Evolutionary conservation across 92 coral and sea anemone genomes (phyloP).

Genomic region (Porites cylindrica): DNA sequence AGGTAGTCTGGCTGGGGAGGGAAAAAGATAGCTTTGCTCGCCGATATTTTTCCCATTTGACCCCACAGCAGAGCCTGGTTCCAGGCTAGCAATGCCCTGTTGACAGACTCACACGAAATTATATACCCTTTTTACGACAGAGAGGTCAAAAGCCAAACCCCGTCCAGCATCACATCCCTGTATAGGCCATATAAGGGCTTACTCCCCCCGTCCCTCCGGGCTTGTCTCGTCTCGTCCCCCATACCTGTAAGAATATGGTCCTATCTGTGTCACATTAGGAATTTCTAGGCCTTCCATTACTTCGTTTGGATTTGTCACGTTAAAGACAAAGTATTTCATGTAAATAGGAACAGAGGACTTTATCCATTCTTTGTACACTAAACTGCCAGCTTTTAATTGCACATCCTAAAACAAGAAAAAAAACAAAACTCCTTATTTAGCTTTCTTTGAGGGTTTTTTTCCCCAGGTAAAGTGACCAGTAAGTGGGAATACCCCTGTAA

Average conservation of each 20-base stretch:
- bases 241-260: conserved; percentile 96
- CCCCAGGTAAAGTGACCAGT: neutral
- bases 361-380: conserved; percentile 86
- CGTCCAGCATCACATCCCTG: no score
- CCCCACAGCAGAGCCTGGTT: no score
- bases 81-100: no score
- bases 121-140: no score
- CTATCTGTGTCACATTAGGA: conserved; percentile 82
- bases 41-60: no score
- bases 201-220: no score
- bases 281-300: conserved; percentile 74
- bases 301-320: conserved; percentile 82
- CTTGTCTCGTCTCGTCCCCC: neutral
- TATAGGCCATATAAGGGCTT: no score
- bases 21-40: no score
- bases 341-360: conserved; percentile 85
- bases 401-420: conserved; percentile 65
- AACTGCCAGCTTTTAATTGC: conserved; percentile 76
- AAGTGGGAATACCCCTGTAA: neutral
- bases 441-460: no score
- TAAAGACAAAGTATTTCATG: conserved; percentile 84
- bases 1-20: no score
- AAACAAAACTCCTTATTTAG: neutral
- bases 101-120: no score
- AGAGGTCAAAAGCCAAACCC: no score